Conservation (phyloP, 2,888 invertebrate species). For the Drosophila differens region DNA sequence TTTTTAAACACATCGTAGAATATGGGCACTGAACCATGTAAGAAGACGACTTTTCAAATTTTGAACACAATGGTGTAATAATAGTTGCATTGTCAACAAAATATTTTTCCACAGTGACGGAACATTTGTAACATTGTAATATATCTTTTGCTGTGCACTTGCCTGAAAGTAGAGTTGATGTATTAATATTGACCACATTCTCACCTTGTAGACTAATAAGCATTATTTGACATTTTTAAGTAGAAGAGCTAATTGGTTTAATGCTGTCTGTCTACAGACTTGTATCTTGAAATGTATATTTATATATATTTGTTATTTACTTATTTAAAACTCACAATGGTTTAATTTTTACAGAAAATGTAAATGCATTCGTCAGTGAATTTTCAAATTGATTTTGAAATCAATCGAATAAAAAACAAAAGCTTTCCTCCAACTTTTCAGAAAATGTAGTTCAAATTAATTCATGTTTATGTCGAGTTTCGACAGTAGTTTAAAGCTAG, state of each 20-base stretch:
- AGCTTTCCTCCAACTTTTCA: not conserved
- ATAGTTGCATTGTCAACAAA: conserved; percentile 86
- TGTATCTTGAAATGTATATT: not conserved
- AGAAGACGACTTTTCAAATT: conserved; percentile 90
- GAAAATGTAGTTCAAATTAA: not conserved
- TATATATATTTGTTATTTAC: not conserved
- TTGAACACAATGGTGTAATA: conserved; percentile 89
- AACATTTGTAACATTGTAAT: conserved; percentile 90
- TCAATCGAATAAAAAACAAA: not conserved
- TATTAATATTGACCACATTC: not conserved
- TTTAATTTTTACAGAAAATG: not conserved
- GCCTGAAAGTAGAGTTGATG: conserved; percentile 59
- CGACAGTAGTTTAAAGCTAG: not conserved
- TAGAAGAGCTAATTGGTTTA: not conserved
- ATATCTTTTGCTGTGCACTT: conserved; percentile 85
- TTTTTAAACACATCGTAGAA: conserved; percentile 94
- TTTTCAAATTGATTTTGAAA: not conserved
- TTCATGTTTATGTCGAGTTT: not conserved
- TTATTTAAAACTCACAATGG: not conserved
- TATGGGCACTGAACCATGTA: conserved; percentile 91
- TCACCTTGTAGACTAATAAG: not conserved
- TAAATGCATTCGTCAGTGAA: not conserved
- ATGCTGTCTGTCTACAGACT: not conserved
- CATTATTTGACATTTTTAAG: not conserved
- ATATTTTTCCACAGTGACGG: conserved; percentile 87